These are phyloP conservation scores for Aplocera efformata DNA, from an alignment of 2,888 invertebrate genomes.

Conservation along the genomic window DNA sequence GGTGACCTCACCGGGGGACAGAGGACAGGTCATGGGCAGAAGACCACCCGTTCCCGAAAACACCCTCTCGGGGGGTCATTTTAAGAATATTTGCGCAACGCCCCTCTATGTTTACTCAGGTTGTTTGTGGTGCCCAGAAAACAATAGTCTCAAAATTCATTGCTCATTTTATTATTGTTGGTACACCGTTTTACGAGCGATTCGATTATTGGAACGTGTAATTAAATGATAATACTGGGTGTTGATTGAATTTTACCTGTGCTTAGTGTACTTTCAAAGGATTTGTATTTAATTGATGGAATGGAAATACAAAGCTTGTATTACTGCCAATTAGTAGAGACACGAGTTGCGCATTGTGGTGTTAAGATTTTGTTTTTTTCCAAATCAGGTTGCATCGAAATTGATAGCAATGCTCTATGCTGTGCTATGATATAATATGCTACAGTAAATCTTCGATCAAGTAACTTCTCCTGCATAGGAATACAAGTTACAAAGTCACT, in stretches of 20 bases:
- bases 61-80: constrained; percentile 67
- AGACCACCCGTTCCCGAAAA: constrained; percentile 46
- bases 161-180: constrained; percentile 81
- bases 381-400: too few relatives aligned
- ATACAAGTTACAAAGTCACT: too few relatives aligned
- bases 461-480: too few relatives aligned
- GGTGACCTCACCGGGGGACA: constrained; percentile 67
- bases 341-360: constrained; percentile 3
- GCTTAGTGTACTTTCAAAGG: constrained; percentile 42
- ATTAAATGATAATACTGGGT: constrained; percentile 79
- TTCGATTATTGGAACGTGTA: constrained; percentile 78
- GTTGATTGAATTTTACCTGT: constrained; percentile 77
- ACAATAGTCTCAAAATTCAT: constrained; percentile 80
- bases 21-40: constrained; percentile 59
- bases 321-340: constrained; percentile 3
- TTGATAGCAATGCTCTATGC: too few relatives aligned
- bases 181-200: constrained; percentile 76
- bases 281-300: constrained; percentile 39
- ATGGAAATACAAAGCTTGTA: constrained; percentile 11
- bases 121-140: constrained; percentile 79
- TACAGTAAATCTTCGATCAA: too few relatives aligned
- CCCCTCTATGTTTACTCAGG: constrained; percentile 75
- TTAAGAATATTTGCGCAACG: constrained; percentile 78
- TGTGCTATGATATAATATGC: too few relatives aligned
- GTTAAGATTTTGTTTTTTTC: neutral